Base-by-base conservation (phyloP, 2,888 invertebrate species). In the Chymomyza caudatula region DNA sequence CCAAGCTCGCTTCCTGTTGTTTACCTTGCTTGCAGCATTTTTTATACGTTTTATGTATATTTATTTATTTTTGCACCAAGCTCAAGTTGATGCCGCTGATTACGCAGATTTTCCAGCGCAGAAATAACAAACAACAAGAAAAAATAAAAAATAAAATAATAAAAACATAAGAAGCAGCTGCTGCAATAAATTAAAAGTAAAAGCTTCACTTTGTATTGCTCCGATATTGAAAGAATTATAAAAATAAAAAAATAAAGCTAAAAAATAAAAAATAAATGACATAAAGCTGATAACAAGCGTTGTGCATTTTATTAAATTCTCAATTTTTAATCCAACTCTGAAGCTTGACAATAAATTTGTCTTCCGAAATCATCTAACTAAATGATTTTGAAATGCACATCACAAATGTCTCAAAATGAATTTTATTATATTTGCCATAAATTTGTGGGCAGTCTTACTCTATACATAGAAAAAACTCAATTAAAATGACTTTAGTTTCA, bases 401-500 rank as follows among this genome's bases (percentile, higher is more conserved):
- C 78, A 69, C 86, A 75, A 86, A 78, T 73, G 69, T 64, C 65
- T 61, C 56, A 69, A 73, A 83, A 69, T 65, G 67, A 60, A 78
- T 82, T 85, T 67, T 68, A 76, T 85, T 70, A 74, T 54, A 23
- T 64, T 52, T 58, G 66, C 63, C 82, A 66, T 64, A 69, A 76
- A 71, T 76, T 52, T 37, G 29, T 37, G 8, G 11, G 29, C 3
- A 11, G 29, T 11, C 29, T 37, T 37, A 11, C 49, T 52, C 54
- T 19, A 17, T 47, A 5, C 5, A 15, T 47, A 47, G 5, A 73
- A 78, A 85, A 81, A 86, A 81, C 85, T 81, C 86, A 81, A 81
- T 81, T 81, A 81, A 81, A 81, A 73, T 65, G 76, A 71, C 78
- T 83, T 86, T 86, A 72, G 73, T 86, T 78, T 69, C 65, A 70